A percentile compares a stretch with the other conserved stretches of the same genome.
phyloP scores from a whole-genome alignment of 2,113 vertebrate genomes.

The Taurulus bubalis region DNA sequence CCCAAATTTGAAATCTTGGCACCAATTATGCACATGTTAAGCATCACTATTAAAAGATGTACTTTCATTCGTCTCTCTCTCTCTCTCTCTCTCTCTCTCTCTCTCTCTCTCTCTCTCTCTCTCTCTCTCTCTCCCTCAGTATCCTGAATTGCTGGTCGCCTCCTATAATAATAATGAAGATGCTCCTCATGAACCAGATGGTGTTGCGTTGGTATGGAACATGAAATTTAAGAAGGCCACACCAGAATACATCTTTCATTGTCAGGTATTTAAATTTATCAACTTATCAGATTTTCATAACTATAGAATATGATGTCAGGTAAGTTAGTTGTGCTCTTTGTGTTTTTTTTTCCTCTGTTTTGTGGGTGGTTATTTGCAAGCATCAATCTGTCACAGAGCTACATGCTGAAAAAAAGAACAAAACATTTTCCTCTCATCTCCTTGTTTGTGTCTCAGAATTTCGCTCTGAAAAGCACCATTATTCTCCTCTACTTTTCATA shows the following conservation, averaged over 20 bases:
- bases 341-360: neutral
- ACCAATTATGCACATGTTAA: neutral
- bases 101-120: constrained; percentile 2
- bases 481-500: neutral
- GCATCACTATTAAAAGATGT: neutral
- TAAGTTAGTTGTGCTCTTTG: neutral
- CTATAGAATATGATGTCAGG: neutral
- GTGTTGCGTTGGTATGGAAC: constrained; percentile 97
- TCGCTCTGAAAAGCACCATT: neutral
- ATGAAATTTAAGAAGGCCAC: constrained; percentile 99
- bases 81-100: neutral
- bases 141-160: constrained; percentile 96
- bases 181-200: constrained; percentile 96
- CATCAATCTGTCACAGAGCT: neutral
- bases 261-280: constrained; percentile 87
- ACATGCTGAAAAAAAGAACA: neutral
- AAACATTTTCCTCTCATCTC: constrained; percentile 1
- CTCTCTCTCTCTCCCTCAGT: constrained; percentile 78
- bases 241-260: constrained; percentile 97
- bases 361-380: neutral
- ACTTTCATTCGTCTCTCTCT: neutral
- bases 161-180: constrained; percentile 99
- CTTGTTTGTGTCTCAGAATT: neutral
- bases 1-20: neutral
- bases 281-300: neutral